Evolutionary conservation across 2,888 invertebrate genomes (phyloP).

Genomic region (Melanostoma mellinum): DNA sequence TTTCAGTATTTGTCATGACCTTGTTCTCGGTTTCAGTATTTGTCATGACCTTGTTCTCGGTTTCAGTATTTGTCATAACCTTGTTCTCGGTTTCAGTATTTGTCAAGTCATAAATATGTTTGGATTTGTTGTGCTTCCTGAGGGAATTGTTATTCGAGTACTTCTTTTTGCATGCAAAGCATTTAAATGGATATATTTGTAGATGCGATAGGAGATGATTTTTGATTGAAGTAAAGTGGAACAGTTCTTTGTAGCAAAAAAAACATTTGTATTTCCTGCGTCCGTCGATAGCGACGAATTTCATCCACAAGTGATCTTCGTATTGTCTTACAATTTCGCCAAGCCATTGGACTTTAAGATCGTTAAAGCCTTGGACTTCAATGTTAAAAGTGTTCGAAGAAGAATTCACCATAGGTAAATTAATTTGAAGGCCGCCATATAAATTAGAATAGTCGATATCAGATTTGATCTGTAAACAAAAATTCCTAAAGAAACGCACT

Average conservation of each 20-base stretch:
- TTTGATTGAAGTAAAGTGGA: constrained; percentile 12
- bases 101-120: constrained; percentile 12
- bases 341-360: constrained; percentile 44
- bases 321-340: constrained; percentile 39
- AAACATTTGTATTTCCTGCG: constrained; percentile 38
- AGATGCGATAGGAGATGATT: constrained; percentile 54
- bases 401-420: constrained; percentile 17
- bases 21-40: not conserved
- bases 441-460: constrained; percentile 7
- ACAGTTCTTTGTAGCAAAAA: constrained; percentile 45
- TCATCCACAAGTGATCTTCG: constrained; percentile 51
- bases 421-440: constrained; percentile 53
- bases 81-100: not conserved
- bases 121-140: constrained; percentile 14
- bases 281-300: not conserved
- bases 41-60: too few species aligned
- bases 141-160: constrained; percentile 42
- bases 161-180: constrained; percentile 48
- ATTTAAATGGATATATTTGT: constrained; percentile 55
- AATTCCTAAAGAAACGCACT: not conserved
- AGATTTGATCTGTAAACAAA: constrained; percentile 19
- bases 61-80: not conserved
- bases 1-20: not conserved
- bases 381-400: constrained; percentile 17
- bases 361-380: constrained; percentile 48